A percentile compares a stretch with the other conserved stretches of the same genome.
These are phyloP conservation scores for Lasioglossum vierecki DNA, from an alignment of 2,888 invertebrate species.

Conservation along the genomic window DNA sequence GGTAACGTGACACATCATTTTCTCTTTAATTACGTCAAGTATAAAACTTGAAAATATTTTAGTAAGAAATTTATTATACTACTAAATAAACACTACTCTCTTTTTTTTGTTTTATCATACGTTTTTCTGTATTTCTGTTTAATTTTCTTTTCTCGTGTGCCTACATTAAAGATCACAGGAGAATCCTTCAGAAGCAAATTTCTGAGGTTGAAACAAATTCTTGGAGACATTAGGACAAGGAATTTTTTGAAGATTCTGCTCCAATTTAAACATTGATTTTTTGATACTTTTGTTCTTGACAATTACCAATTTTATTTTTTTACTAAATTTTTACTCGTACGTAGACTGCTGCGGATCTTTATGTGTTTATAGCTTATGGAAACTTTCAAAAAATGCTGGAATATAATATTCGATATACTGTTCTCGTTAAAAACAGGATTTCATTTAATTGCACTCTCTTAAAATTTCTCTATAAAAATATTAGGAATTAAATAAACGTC, in stretches of 20 bases:
- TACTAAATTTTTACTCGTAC: too few species aligned
- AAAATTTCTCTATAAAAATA: too few species aligned
- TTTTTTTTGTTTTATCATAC: conserved; percentile 46
- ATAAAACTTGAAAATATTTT: background rate
- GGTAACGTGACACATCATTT: background rate
- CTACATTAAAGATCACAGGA: background rate
- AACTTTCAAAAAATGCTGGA: too few species aligned
- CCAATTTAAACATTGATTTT: background rate
- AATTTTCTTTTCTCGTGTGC: conserved; percentile 3
- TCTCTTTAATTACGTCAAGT: background rate
- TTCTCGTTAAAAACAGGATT: too few species aligned
- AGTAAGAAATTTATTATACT: background rate
- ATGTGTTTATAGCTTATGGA: too few species aligned
- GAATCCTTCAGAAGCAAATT: background rate
- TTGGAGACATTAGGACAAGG: background rate
- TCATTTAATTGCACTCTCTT: too few species aligned
- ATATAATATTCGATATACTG: too few species aligned
- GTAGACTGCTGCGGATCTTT: too few species aligned
- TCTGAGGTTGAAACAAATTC: conserved; percentile 5
- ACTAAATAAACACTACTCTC: conserved; percentile 69
- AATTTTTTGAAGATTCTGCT: conserved; percentile 4
- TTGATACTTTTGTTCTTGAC: background rate
- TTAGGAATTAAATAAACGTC: too few species aligned
- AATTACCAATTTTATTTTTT: background rate
- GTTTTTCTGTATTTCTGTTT: background rate